These are phyloP conservation scores for Eudyptes chrysolophus DNA, from an alignment of 2,113 vertebrate species.

Conservation along the genomic window DNA sequence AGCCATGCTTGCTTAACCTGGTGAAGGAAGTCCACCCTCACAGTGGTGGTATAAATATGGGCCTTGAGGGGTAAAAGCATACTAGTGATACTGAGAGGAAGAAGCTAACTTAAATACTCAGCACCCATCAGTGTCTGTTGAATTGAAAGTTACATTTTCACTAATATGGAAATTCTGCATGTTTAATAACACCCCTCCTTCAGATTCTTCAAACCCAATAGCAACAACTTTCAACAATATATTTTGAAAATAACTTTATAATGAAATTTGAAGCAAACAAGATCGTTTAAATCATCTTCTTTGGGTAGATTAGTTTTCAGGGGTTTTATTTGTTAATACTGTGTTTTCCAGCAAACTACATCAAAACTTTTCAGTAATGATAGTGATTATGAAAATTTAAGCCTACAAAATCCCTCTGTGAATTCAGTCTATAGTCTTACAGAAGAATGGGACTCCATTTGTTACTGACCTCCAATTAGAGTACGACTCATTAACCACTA, in stretches of 20 bases:
- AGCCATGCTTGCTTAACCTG: neutral
- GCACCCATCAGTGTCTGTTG: neutral
- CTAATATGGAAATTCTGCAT: neutral
- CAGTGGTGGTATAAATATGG: too few species aligned
- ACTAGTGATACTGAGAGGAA: neutral
- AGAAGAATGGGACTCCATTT: neutral
- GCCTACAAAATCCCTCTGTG: neutral
- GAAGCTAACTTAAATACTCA: neutral
- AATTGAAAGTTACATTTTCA: neutral
- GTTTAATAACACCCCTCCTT: neutral
- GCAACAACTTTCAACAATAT: neutral
- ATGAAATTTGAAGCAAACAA: neutral
- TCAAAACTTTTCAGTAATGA: neutral
- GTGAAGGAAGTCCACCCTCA: neutral
- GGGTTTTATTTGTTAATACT: neutral
- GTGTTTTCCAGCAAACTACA: neutral
- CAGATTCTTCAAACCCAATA: neutral
- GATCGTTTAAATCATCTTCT: neutral
- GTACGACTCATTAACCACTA: neutral
- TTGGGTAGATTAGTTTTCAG: neutral
- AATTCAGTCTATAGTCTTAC: neutral
- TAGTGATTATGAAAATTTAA: neutral
- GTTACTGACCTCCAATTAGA: neutral
- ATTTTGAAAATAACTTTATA: neutral
- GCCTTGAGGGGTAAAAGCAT: neutral